These are phyloP conservation scores for Gryllus bimaculatus DNA, from an alignment of 1,140 invertebrate species.

Conservation along the genomic window DNA sequence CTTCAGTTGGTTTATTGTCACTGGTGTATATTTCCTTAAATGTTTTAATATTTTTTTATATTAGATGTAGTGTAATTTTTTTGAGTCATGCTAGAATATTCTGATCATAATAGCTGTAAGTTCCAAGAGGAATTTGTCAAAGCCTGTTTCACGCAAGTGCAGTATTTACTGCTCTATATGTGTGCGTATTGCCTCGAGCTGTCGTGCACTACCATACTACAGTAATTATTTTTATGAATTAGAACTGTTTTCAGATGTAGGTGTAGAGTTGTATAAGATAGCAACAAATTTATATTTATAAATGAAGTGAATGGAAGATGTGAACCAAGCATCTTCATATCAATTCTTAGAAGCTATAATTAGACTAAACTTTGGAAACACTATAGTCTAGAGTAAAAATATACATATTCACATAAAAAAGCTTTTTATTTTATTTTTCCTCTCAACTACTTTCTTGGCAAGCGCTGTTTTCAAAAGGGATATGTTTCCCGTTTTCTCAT, in stretches of 20 bases:
- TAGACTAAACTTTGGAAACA: not conserved
- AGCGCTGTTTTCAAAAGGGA: too few species aligned
- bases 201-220: constrained; percentile 8
- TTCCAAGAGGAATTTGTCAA: not conserved
- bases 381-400: not conserved
- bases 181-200: not conserved
- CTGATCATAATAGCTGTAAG: not conserved
- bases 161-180: not conserved
- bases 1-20: not conserved
- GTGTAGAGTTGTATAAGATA: constrained; percentile 12
- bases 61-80: not conserved
- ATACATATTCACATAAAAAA: not conserved
- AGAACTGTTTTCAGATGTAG: constrained; percentile 9
- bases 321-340: not conserved
- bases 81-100: not conserved
- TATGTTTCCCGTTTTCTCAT: too few species aligned
- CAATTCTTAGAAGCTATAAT: not conserved
- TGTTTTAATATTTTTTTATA: not conserved
- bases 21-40: too few species aligned
- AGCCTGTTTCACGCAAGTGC: not conserved
- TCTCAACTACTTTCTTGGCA: not conserved
- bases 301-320: not conserved
- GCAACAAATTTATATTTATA: constrained; percentile 17
- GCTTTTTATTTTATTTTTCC: not conserved
- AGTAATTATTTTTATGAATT: constrained; percentile 14